Conservation (phyloP, 2,888 invertebrate genomes). For the Amphimallon solstitiale region DNA sequence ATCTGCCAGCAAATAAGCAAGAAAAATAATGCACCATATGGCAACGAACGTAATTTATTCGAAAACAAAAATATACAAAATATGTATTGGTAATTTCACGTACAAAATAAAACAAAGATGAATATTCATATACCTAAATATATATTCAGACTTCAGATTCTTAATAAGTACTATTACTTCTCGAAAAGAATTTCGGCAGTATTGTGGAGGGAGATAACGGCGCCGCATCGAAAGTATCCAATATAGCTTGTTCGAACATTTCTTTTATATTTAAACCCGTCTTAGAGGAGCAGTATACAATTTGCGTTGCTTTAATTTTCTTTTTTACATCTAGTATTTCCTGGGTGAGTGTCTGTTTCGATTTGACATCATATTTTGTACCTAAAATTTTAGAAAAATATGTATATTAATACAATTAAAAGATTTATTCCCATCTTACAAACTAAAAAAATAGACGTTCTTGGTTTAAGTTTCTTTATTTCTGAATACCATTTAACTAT, state of each 20-base stretch:
- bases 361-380: slow-evolving; percentile 47
- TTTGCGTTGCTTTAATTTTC: slow-evolving; percentile 46
- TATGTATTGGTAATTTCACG: not conserved
- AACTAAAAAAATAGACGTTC: slow-evolving; percentile 45
- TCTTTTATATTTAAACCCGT: slow-evolving; percentile 45
- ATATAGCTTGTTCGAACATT: slow-evolving; percentile 43
- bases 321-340: slow-evolving; percentile 42
- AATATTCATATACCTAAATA: not conserved
- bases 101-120: not conserved
- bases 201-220: not conserved
- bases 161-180: slow-evolving; percentile 20
- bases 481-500: slow-evolving; percentile 47
- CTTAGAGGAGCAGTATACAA: slow-evolving; percentile 50
- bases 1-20: no score
- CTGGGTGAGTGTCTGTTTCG: slow-evolving; percentile 33
- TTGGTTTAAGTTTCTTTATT: slow-evolving; percentile 39
- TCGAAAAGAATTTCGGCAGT: slow-evolving; percentile 17
- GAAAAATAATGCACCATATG: no score
- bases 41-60: no score
- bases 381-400: slow-evolving; percentile 41
- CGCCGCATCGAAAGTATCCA: slow-evolving; percentile 16
- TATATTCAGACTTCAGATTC: slow-evolving; percentile 18
- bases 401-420: not conserved
- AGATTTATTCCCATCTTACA: slow-evolving; percentile 41
- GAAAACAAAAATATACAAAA: not conserved